Evolutionary conservation across 2,888 invertebrate species (phyloP).

Genomic region (Philaethria dido): DNA sequence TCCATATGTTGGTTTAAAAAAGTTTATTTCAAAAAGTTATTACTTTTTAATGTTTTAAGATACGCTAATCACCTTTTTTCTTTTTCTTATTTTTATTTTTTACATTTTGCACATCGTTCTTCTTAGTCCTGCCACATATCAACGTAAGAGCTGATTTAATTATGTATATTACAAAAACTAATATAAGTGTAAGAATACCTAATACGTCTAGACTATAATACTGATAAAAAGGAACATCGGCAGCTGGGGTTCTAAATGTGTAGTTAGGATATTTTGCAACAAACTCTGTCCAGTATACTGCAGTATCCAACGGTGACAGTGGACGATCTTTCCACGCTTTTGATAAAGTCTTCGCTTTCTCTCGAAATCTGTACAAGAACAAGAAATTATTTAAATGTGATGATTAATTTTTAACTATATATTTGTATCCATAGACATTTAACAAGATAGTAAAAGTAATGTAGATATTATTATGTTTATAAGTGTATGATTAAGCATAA

Average conservation of each 20-base stretch:
- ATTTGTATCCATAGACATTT: neutral
- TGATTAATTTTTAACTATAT: neutral
- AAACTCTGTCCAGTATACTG: constrained; percentile 86
- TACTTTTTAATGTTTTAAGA: neutral
- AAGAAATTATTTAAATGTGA: neutral
- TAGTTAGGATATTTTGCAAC: constrained; percentile 80
- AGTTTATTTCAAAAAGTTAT: neutral
- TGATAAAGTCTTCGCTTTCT: constrained; percentile 75
- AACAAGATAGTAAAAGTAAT: neutral
- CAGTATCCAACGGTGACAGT: constrained; percentile 82
- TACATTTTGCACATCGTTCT: constrained; percentile 2
- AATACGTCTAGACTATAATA: constrained; percentile 70
- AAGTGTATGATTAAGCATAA: neutral
- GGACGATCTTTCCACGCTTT: constrained; percentile 85
- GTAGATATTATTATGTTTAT: no score
- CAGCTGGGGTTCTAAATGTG: constrained; percentile 77
- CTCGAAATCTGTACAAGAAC: constrained; percentile 63
- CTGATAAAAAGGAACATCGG: constrained; percentile 81
- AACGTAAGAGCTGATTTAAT: constrained; percentile 42
- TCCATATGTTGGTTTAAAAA: no score
- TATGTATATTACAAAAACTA: constrained; percentile 38
- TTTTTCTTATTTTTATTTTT: constrained; percentile 42
- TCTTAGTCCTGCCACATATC: constrained; percentile 44
- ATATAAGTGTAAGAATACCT: constrained; percentile 38
- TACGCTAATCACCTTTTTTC: constrained; percentile 42